Evolutionary conservation across 2,113 vertebrate genomes (phyloP).

Genomic region (Pseudopodoces humilis): DNA sequence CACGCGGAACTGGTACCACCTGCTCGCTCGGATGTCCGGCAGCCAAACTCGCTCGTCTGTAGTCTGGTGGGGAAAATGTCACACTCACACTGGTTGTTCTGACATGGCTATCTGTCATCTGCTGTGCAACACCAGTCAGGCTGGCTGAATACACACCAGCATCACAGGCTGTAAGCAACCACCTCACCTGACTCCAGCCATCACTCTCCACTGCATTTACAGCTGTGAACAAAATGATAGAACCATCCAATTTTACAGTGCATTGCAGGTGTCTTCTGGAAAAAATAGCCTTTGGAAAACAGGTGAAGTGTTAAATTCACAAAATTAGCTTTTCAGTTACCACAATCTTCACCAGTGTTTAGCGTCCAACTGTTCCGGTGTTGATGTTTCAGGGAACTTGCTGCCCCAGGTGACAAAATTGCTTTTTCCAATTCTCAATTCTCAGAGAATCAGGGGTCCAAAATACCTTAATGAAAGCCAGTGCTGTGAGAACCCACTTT

Average conservation of each 20-base stretch:
- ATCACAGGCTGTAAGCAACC: not conserved
- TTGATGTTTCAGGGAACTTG: not conserved
- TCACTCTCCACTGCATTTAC: not conserved
- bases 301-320: not conserved
- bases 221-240: not conserved
- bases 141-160: not conserved
- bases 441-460: not conserved
- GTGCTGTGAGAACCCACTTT: not conserved
- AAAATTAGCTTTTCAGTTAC: not conserved
- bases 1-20: constrained; percentile 98
- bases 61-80: constrained; percentile 78
- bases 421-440: not conserved
- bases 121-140: not conserved
- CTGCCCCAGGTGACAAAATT: not conserved
- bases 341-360: not conserved
- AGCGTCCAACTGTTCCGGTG: not conserved
- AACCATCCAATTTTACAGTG: not conserved
- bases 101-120: not conserved
- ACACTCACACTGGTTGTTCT: not conserved
- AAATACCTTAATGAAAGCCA: not conserved
- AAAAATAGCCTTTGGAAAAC: not conserved
- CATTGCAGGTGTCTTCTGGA: not conserved
- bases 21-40: constrained; percentile 84
- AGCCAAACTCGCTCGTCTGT: constrained; percentile 87
- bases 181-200: not conserved